Conservation (phyloP, 2,888 invertebrate genomes). For the Leucophora obtusa region DNA sequence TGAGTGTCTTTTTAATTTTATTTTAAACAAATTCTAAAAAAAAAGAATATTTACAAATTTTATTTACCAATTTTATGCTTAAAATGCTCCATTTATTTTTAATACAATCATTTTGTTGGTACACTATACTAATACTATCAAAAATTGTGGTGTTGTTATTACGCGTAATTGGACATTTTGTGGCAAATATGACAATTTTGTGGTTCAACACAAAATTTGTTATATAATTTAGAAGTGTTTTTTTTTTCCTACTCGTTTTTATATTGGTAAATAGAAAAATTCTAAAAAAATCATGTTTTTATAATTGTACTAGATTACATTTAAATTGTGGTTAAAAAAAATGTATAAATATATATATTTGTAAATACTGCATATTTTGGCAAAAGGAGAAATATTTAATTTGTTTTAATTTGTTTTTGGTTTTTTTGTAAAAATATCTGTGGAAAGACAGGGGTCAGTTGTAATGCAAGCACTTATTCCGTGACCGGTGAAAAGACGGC, state of each 20-base stretch:
- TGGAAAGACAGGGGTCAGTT: too few relatives aligned
- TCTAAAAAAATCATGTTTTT: conserved; percentile 35
- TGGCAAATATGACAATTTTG: conserved; percentile 68
- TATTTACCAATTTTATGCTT: conserved; percentile 1
- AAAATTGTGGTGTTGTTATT: conserved; percentile 63
- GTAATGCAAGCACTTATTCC: too few relatives aligned
- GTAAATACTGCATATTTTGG: not conserved
- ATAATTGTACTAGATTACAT: conserved; percentile 59
- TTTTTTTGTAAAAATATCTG: too few relatives aligned
- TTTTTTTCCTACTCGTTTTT: conserved; percentile 19
- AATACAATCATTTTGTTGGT: conserved; percentile 16
- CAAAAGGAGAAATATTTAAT: not conserved
- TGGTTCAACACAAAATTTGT: conserved; percentile 64
- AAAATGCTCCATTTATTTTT: conserved; percentile 46
- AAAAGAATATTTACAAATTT: not conserved
- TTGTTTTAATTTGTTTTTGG: not conserved
- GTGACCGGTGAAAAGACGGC: too few relatives aligned
- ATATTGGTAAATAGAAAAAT: conserved; percentile 1
- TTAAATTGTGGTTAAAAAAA: conserved; percentile 55
- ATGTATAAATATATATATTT: not conserved
- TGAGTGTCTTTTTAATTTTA: not conserved
- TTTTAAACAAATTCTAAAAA: not conserved
- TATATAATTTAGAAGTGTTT: conserved; percentile 45
- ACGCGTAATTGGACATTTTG: conserved; percentile 68
- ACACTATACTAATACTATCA: conserved; percentile 56